Evolutionary conservation across 2,888 invertebrate species (phyloP).

Genomic region (Thereva nobilitata): DNA sequence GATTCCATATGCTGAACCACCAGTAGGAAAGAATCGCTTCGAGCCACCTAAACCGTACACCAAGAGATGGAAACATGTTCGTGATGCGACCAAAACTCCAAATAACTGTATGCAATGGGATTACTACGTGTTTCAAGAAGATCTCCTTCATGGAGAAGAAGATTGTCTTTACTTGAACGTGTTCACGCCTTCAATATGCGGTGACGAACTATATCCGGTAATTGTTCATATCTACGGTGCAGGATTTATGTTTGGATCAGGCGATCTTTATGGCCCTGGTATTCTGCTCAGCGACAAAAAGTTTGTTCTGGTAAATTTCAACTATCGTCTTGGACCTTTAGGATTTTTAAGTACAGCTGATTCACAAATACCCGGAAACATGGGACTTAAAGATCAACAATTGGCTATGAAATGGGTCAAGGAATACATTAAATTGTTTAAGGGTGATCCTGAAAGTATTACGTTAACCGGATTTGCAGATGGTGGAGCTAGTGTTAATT

Average conservation of each 20-base stretch:
- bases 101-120: slow-evolving; percentile 68
- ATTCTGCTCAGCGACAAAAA: slow-evolving; percentile 52
- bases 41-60: no score
- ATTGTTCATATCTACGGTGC: slow-evolving; percentile 54
- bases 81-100: slow-evolving; percentile 63
- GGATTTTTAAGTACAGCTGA: slow-evolving; percentile 43
- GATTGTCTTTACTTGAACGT: slow-evolving; percentile 70
- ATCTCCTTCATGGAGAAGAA: slow-evolving; percentile 59
- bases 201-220: slow-evolving; percentile 45
- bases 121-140: slow-evolving; percentile 52
- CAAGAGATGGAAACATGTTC: slow-evolving; percentile 46
- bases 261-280: slow-evolving; percentile 52
- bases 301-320: slow-evolving; percentile 50
- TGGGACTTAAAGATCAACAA: slow-evolving; percentile 40
- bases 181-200: slow-evolving; percentile 55
- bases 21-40: no score
- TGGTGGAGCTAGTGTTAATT: slow-evolving; percentile 39
- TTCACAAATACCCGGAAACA: slow-evolving; percentile 28
- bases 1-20: no score
- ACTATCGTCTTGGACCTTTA: slow-evolving; percentile 51
- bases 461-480: slow-evolving; percentile 40
- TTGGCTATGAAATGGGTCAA: slow-evolving; percentile 39
- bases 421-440: slow-evolving; percentile 34
- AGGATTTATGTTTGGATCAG: slow-evolving; percentile 46
- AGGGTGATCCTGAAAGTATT: slow-evolving; percentile 35